These are phyloP conservation scores for Zhengitettix transpicula DNA, from an alignment of 2,888 invertebrate genomes.

Conservation along the genomic window DNA sequence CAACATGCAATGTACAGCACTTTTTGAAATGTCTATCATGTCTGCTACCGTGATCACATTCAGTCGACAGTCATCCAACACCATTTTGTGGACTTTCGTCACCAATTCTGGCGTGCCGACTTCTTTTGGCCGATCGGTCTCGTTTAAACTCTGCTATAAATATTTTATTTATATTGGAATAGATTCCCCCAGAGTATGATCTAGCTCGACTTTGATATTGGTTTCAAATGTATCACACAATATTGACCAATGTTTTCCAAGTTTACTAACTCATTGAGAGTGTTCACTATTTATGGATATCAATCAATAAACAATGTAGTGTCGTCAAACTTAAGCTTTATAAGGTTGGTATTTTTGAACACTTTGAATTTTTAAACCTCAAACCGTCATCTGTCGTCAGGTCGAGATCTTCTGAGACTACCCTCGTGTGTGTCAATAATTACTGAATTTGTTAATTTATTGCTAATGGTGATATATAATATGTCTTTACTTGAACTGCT, in stretches of 20 bases:
- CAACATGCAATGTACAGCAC: not conserved
- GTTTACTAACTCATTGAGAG: not conserved
- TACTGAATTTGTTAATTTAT: no score
- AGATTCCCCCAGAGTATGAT: not conserved
- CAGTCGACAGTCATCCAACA: not conserved
- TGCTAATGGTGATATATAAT: no score
- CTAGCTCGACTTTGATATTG: not conserved
- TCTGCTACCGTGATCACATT: not conserved
- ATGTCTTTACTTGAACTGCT: no score
- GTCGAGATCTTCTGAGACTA: not conserved
- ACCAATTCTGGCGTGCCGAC: not conserved
- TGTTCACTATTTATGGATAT: not conserved
- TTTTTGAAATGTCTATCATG: not conserved
- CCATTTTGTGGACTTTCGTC: not conserved
- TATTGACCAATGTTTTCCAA: not conserved
- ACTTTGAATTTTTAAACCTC: not conserved
- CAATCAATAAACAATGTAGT: not conserved
- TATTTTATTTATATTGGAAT: not conserved
- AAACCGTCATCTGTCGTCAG: not conserved
- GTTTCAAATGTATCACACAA: not conserved
- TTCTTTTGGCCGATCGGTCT: not conserved
- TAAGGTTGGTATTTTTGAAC: not conserved
- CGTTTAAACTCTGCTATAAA: not conserved
- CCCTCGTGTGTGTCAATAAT: no score
- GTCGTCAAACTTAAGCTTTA: not conserved